phyloP scores from a whole-genome alignment of 1,140 invertebrate species.

The Leptinotarsa undecemlineata region DNA sequence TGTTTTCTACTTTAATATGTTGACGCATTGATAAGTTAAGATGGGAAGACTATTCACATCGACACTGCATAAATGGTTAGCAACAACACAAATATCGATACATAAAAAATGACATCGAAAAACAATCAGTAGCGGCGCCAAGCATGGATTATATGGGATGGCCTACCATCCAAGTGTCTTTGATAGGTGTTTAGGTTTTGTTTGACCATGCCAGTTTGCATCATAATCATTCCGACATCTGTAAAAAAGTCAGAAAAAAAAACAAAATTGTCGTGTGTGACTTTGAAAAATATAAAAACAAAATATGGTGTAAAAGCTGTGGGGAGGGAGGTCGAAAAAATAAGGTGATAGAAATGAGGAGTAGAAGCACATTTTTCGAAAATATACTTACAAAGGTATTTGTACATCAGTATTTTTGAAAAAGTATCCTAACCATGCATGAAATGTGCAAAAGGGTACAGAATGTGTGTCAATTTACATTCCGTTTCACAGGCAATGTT shows the following conservation, averaged over 20 bases:
- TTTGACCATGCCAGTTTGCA: slow-evolving; percentile 91
- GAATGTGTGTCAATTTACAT: slow-evolving; percentile 54
- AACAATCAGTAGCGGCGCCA: slow-evolving; percentile 28
- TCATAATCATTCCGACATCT: slow-evolving; percentile 95
- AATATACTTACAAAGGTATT: slow-evolving; percentile 2
- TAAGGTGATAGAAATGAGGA: not conserved
- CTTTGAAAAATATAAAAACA: slow-evolving; percentile 18
- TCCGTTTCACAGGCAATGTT: slow-evolving; percentile 47
- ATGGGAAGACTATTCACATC: too few relatives aligned
- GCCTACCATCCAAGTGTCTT: slow-evolving; percentile 79
- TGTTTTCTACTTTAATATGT: too few relatives aligned
- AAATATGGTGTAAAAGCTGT: slow-evolving; percentile 24
- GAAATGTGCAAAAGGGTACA: slow-evolving; percentile 54
- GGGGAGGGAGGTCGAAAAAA: not conserved
- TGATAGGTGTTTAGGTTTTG: slow-evolving; percentile 77
- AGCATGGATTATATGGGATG: slow-evolving; percentile 39
- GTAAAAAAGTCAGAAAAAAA: slow-evolving; percentile 72
- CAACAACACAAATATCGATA: not conserved
- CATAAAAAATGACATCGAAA: not conserved
- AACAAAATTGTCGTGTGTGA: slow-evolving; percentile 3
- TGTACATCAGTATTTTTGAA: slow-evolving; percentile 16
- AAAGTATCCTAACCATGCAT: slow-evolving; percentile 49
- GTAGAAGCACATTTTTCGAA: not conserved
- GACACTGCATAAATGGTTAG: not conserved
- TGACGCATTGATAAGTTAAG: too few relatives aligned